Base-by-base conservation (phyloP, 2,113 vertebrate species). In the Hemichromis elongatus region DNA sequence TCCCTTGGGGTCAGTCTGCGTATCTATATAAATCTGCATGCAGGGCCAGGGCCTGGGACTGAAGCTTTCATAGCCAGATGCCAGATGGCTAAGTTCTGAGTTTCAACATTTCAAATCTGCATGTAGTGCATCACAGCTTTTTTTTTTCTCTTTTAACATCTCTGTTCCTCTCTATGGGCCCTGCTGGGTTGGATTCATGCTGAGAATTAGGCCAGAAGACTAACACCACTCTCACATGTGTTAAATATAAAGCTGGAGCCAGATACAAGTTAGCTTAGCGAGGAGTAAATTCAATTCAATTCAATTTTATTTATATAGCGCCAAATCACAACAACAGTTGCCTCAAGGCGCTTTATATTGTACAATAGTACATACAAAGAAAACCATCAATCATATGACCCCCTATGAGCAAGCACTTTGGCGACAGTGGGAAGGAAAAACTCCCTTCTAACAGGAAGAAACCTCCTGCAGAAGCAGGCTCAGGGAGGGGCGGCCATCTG, bases 1-100 rank as follows among this genome's bases (percentile, higher is more conserved):
- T 99, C 98, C 5, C 93, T 98, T 45, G 95, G 96, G 97, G 98
- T 98, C 77, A 94, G 94, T 95, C 87, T 88, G 52, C 82, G 1
- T 70, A 35, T 93, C 85, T 40, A 18, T 86, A 11, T 93, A 45
- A 85, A 35, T 90, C 75, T 92, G 88, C 90, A 90, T 84, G 73
- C 82, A 78, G 26, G 40, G 35, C 80, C 81, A 1, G 82, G 55
- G 59, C 53, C 30, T n/a, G 81, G 77, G 53, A 79, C 81, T 59
- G 84, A 91, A 35, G 80, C 75, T 80, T 90, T 89, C 79, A 81
- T 89, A 66, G 86, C 52, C 83, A 81, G 59, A 90, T 86, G 83
- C 37, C 87, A 80, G 61, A 24, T 2, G 54, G 78, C 86, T 21
- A 88, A 81, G 75, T 91, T 92, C 89, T 90, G 81, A 91, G 21